A percentile compares a stretch with the other conserved stretches of the same genome.
These are phyloP conservation scores for Drosophila affinis DNA, from an alignment of 2,888 invertebrate genomes.

Conservation along the genomic window DNA sequence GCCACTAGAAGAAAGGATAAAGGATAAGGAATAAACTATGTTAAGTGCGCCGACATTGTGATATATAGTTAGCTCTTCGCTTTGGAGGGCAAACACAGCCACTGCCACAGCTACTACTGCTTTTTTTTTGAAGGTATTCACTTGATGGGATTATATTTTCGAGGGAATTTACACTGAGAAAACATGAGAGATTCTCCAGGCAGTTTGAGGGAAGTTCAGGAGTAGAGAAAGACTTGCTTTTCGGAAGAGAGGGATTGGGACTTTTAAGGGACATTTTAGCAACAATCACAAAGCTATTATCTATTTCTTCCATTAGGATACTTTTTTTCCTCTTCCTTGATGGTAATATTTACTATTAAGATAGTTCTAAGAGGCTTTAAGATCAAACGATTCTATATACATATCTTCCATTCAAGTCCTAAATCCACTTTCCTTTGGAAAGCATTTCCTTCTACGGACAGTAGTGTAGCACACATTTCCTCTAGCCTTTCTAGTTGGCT, in stretches of 20 bases:
- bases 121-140: background rate
- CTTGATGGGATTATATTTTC: background rate
- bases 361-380: too few species aligned
- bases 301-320: too few species aligned
- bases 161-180: background rate
- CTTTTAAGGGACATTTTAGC: background rate
- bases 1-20: constrained; percentile 32
- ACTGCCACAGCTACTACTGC: constrained; percentile 6
- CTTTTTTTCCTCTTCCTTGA: too few species aligned
- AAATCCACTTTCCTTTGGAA: too few species aligned
- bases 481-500: constrained; percentile 7
- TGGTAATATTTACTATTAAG: too few species aligned
- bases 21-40: constrained; percentile 66
- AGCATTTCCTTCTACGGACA: too few species aligned
- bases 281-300: too few species aligned
- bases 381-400: too few species aligned
- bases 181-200: background rate
- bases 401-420: too few species aligned
- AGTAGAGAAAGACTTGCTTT: background rate
- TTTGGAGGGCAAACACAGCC: constrained; percentile 9
- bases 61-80: constrained; percentile 59
- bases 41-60: constrained; percentile 76
- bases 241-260: too few species aligned
- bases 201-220: too few species aligned
- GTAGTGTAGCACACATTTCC: background rate